Conservation (phyloP, 92 coral and sea anemone genomes). For the Siderastrea siderea region DNA sequence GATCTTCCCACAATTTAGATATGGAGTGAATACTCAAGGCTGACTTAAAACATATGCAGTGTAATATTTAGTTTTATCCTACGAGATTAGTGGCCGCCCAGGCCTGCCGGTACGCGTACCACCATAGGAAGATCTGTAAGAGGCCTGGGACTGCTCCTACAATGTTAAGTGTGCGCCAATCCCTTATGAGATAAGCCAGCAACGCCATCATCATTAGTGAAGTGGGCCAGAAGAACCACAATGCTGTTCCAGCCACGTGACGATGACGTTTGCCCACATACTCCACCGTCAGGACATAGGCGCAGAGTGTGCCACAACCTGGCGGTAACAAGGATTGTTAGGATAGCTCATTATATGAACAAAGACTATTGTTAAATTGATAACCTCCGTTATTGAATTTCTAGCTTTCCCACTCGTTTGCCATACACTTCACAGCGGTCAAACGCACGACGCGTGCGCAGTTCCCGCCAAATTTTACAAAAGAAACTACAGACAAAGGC, state of each 20-base stretch:
- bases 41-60: too few relatives aligned
- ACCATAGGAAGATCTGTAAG: slow-evolving; percentile 57
- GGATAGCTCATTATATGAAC: neutral
- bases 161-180: slow-evolving; percentile 80
- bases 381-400: neutral
- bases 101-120: slow-evolving; percentile 52
- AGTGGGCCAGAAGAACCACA: slow-evolving; percentile 73
- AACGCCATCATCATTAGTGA: slow-evolving; percentile 63
- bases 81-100: neutral
- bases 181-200: slow-evolving; percentile 69
- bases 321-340: neutral
- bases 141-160: slow-evolving; percentile 73
- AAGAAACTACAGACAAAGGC: too few relatives aligned
- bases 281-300: slow-evolving; percentile 70
- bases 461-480: too few relatives aligned
- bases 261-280: slow-evolving; percentile 76
- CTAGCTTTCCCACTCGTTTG: too few relatives aligned
- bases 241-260: slow-evolving; percentile 62
- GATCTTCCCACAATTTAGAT: too few relatives aligned
- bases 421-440: too few relatives aligned
- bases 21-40: too few relatives aligned
- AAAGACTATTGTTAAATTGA: neutral
- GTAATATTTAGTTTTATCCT: too few relatives aligned
- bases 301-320: slow-evolving; percentile 52
- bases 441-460: too few relatives aligned